Conservation (phyloP, 2,797 vertebrate species). For the Brachymystax lenok region DNA sequence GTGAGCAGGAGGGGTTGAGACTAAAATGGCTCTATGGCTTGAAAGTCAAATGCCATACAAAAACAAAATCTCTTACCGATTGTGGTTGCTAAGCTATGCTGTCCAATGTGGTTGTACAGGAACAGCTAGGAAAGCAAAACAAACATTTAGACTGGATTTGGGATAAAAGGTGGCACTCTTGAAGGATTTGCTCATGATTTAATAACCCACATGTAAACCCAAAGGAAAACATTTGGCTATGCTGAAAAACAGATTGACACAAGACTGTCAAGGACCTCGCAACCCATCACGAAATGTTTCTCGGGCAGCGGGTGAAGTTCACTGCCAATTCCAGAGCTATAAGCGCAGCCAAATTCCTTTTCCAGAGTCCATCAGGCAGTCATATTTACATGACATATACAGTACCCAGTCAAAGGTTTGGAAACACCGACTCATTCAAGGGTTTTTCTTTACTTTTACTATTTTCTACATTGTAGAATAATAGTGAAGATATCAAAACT, state of each 20-base stretch:
- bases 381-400: not conserved
- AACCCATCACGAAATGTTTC: not conserved
- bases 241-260: conserved; percentile 20
- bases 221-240: conserved; percentile 38
- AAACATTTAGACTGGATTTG: not conserved
- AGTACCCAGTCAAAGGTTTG: too few species aligned
- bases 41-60: not conserved
- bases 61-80: conserved; percentile 63
- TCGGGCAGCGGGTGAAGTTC: not conserved
- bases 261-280: not conserved
- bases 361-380: not conserved
- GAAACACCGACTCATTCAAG: too few species aligned
- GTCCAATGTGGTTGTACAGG: conserved; percentile 75
- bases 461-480: too few species aligned
- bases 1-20: not conserved
- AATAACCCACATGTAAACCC: conserved; percentile 29
- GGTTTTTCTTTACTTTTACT: too few species aligned
- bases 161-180: not conserved
- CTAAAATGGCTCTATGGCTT: not conserved
- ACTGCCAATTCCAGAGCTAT: not conserved
- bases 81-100: conserved; percentile 69
- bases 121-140: conserved; percentile 66
- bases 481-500: too few species aligned
- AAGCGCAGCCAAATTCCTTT: not conserved
- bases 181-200: conserved; percentile 7